Evolutionary conservation across 30 jellyfish, hydroid and myxozoan species (phyloP).

Genomic region (Haliclystus octoradiatus): DNA sequence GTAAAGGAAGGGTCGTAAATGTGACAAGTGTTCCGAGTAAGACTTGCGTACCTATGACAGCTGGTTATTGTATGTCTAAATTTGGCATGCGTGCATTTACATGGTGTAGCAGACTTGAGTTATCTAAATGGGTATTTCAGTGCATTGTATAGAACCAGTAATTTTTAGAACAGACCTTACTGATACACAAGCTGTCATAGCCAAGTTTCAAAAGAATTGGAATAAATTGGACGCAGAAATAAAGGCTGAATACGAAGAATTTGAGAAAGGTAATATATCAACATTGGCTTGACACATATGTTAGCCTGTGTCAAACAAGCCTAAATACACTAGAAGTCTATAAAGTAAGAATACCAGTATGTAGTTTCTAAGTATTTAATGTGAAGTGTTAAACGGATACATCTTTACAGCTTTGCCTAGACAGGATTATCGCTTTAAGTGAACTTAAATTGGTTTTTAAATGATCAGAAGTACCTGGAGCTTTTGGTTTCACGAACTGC

Average conservation of each 20-base stretch:
- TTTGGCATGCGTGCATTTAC: constrained; percentile 8
- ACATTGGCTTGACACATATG: too few relatives aligned
- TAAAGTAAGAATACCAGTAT: too few relatives aligned
- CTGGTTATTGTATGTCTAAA: constrained; percentile 20
- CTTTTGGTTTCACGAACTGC: too few relatives aligned
- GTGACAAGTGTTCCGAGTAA: constrained; percentile 7
- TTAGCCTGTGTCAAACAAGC: too few relatives aligned
- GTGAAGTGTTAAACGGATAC: too few relatives aligned
- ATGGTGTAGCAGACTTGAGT: constrained; percentile 13
- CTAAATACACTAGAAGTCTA: too few relatives aligned
- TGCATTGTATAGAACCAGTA: not conserved
- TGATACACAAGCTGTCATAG: not conserved
- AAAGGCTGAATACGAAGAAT: not conserved
- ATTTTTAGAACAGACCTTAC: not conserved
- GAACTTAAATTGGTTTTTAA: too few relatives aligned
- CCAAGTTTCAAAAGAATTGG: not conserved
- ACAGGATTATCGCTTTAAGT: too few relatives aligned
- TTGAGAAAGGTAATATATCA: too few relatives aligned
- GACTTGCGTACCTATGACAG: not conserved
- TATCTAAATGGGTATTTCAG: constrained; percentile 1
- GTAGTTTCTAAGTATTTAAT: too few relatives aligned
- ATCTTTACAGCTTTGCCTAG: too few relatives aligned
- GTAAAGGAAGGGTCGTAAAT: constrained; percentile 7
- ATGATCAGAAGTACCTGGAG: too few relatives aligned
- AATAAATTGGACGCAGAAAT: not conserved